Evolutionary conservation across 2,888 invertebrate genomes (phyloP), one percentile per base, ranked within the genome.

Genomic region (Meandrusa payeni): DNA sequence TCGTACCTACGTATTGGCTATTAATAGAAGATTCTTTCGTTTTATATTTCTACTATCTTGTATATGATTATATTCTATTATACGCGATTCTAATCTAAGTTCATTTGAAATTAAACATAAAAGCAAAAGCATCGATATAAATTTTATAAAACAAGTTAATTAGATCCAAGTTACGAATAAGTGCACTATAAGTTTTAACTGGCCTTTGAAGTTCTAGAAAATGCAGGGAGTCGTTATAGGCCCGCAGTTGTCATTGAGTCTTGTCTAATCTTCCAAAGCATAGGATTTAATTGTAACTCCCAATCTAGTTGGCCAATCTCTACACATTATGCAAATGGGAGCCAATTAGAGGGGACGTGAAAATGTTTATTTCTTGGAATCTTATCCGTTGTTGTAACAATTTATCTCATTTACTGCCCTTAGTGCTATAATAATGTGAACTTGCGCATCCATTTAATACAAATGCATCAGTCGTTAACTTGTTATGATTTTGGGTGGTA

Each of bases 151-250:
- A n/a, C n/a, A n/a, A n/a, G n/a, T n/a, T n/a, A n/a, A n/a, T n/a
- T n/a, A n/a, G n/a, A n/a, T n/a, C n/a, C n/a, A n/a, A 22, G 64
- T 63, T 44, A 7, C 13, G 12, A 5, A 7, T 5, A n/a, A 38
- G n/a, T 1, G 5, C 15, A 17, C 2, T 1, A 13, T 15, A 7
- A 36, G 9, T 15, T 36, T 36, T 26, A 26, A 26, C 26, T 22
- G 19, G 24, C 23, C 3, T 11, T 32, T 40, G 15, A 23, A 39
- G 31, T 17, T 19, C 11, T 24, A 17, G 24, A 19, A 19, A 24
- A 2, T 15, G 31, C 40, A 28, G 10, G 9, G 7, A 6, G 19
- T 9, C 26, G 31, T 43, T 31, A 31, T 24, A 31, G 31, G 4
- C 20, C 11, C 6, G 23, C 24, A 31, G 37, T 43, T 31, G 42